phyloP scores from a whole-genome alignment of 2,113 vertebrate genomes.

The Halichoeres trimaculatus region DNA sequence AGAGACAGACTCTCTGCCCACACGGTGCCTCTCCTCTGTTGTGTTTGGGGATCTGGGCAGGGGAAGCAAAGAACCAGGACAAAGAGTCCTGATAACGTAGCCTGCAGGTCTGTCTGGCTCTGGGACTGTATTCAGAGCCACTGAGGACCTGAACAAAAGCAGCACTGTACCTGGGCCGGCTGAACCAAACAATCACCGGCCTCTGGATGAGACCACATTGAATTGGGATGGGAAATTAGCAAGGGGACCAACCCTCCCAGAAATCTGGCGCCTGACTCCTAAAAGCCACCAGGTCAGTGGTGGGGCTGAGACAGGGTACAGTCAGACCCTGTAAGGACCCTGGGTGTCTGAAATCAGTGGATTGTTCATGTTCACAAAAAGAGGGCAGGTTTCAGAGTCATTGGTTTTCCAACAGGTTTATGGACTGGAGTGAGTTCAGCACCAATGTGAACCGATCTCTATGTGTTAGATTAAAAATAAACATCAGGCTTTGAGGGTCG shows the following conservation, averaged over 20 bases:
- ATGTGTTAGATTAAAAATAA: no score
- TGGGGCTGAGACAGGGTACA: conserved; percentile 45
- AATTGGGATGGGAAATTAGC: conserved; percentile 82
- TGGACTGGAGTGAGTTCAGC: no score
- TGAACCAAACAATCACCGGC: conserved; percentile 85
- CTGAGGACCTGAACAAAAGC: conserved; percentile 89
- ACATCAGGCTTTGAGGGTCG: no score
- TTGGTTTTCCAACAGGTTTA: no score
- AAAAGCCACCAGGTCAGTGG: conserved; percentile 80
- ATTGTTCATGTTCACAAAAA: neutral
- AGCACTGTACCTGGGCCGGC: conserved; percentile 88
- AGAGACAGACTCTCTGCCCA: conserved; percentile 46
- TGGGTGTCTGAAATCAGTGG: neutral
- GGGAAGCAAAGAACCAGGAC: conserved; percentile 65
- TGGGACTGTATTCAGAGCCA: conserved; percentile 83
- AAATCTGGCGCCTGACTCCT: conserved; percentile 77
- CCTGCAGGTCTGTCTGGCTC: conserved; percentile 80
- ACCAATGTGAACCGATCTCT: no score
- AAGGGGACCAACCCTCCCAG: conserved; percentile 82
- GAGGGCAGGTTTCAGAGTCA: neutral
- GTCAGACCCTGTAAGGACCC: neutral
- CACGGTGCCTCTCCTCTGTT: conserved; percentile 53
- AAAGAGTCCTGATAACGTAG: conserved; percentile 83
- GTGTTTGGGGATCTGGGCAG: conserved; percentile 59
- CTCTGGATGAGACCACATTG: conserved; percentile 90